These are phyloP conservation scores for Anhinga anhinga DNA, from an alignment of 2,113 vertebrate genomes.

Conservation along the genomic window DNA sequence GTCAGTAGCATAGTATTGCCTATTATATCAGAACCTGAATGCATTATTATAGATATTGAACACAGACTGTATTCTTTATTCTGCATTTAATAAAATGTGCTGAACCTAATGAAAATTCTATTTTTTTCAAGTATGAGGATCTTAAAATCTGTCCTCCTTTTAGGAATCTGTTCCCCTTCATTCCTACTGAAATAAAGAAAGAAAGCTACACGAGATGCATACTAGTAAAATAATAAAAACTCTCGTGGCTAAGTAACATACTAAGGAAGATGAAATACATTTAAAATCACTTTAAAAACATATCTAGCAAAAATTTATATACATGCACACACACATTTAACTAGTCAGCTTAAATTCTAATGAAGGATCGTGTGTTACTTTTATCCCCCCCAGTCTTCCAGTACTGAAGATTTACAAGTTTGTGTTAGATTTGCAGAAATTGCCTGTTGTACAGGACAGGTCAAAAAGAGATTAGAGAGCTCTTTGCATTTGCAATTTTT, in stretches of 20 bases:
- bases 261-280: neutral
- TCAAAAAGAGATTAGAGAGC: slow-evolving; percentile 19
- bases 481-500: neutral
- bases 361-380: neutral
- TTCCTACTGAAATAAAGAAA: neutral
- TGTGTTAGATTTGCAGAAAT: slow-evolving; percentile 4
- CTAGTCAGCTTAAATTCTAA: slow-evolving; percentile 15
- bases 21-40: neutral
- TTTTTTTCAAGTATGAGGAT: neutral
- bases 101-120: neutral
- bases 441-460: neutral
- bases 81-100: neutral
- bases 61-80: neutral
- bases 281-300: neutral
- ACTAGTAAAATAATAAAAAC: neutral
- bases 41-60: neutral
- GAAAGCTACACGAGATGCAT: neutral
- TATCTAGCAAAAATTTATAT: neutral
- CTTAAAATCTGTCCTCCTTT: neutral
- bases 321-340: neutral
- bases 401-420: slow-evolving; percentile 16
- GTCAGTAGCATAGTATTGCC: neutral
- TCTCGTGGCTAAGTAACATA: neutral
- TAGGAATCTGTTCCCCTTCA: neutral
- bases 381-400: neutral